These are phyloP conservation scores for Raja brachyura DNA, from an alignment of 2,113 vertebrate species.

Conservation along the genomic window DNA sequence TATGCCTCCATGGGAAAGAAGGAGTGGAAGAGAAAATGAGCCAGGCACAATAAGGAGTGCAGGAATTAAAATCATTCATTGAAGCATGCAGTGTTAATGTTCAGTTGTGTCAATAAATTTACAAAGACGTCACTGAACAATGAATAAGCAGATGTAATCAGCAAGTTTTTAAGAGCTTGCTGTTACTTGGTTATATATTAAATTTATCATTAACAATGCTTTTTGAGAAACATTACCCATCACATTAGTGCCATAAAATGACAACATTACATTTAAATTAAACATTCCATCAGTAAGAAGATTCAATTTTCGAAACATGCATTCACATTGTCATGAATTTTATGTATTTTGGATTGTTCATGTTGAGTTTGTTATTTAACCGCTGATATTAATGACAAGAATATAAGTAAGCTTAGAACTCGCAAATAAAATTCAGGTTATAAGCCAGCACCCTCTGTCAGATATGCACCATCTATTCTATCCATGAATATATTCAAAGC, in stretches of 20 bases:
- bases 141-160: background rate
- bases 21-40: background rate
- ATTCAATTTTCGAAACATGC: background rate
- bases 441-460: background rate
- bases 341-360: background rate
- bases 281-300: background rate
- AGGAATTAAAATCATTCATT: slow-evolving; percentile 23
- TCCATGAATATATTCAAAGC: background rate
- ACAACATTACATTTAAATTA: slow-evolving; percentile 4
- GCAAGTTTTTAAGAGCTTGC: slow-evolving; percentile 6
- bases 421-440: background rate
- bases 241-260: background rate
- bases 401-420: background rate
- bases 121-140: background rate
- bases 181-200: background rate
- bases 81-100: slow-evolving; percentile 9
- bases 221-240: slow-evolving; percentile 29
- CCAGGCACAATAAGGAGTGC: background rate
- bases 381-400: background rate
- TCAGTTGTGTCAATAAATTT: slow-evolving; percentile 27
- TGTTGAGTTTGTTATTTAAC: background rate
- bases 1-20: background rate
- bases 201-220: slow-evolving; percentile 1
- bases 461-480: background rate
- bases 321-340: background rate